These are phyloP conservation scores for Teleogryllus occipitalis DNA, from an alignment of 1,140 invertebrate species.

Conservation along the genomic window DNA sequence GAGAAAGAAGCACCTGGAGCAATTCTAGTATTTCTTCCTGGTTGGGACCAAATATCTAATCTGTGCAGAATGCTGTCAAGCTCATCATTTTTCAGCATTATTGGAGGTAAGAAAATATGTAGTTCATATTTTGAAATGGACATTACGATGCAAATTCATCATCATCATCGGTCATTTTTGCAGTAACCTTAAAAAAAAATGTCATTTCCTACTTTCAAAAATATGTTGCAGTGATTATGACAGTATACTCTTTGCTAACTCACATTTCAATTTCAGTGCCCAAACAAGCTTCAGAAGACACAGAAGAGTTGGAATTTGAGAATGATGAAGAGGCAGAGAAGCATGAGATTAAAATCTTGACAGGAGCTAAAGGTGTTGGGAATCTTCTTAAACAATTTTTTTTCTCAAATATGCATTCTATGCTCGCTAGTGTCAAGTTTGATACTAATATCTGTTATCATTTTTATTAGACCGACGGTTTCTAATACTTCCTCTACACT, in stretches of 20 bases:
- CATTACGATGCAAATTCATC: no score
- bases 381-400: not conserved
- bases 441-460: not conserved
- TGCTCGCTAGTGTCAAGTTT: no score
- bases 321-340: not conserved
- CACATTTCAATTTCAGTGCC: not conserved
- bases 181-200: no score
- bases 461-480: not conserved
- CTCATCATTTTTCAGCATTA: constrained; percentile 20
- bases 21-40: constrained; percentile 82
- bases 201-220: no score
- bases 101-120: not conserved
- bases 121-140: no score
- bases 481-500: not conserved
- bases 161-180: no score
- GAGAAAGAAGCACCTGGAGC: constrained; percentile 53
- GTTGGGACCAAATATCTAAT: constrained; percentile 59
- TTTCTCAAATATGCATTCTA: not conserved
- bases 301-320: not conserved
- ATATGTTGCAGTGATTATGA: not conserved
- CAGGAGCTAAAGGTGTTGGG: not conserved
- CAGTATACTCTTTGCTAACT: not conserved
- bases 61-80: constrained; percentile 41
- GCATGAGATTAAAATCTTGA: not conserved
- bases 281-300: not conserved